Evolutionary conservation across 2,113 vertebrate species (phyloP).

Genomic region (Montifringilla adamsi): DNA sequence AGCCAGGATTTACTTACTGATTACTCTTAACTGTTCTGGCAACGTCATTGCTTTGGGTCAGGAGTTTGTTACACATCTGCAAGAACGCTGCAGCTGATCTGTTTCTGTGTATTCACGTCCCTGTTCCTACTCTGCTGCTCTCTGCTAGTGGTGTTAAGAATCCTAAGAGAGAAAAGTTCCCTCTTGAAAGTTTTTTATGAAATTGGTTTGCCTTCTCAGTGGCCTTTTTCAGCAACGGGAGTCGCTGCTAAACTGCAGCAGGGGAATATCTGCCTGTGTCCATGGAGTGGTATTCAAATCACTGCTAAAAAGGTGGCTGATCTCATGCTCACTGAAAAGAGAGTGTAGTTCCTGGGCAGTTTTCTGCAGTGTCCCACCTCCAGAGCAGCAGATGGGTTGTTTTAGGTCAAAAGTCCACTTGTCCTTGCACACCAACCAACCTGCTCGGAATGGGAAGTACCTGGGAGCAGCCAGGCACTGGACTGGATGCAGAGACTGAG

Average conservation of each 20-base stretch:
- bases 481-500: not conserved
- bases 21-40: not conserved
- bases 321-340: not conserved
- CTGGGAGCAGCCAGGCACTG: fast-evolving
- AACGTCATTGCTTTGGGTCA: not conserved
- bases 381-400: not conserved
- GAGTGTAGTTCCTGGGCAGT: not conserved
- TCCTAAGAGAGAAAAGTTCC: fast-evolving
- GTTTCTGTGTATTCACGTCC: not conserved
- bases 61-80: not conserved
- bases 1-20: not conserved
- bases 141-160: not conserved
- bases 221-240: not conserved
- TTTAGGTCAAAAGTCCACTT: not conserved
- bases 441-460: not conserved
- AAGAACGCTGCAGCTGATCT: not conserved
- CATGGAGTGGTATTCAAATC: not conserved
- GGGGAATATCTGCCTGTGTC: not conserved
- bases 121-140: not conserved
- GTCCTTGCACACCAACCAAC: not conserved
- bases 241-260: not conserved
- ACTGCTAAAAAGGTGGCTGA: not conserved
- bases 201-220: not conserved
- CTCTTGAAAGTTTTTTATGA: not conserved
- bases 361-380: not conserved